Base-by-base conservation (phyloP, 2,797 vertebrate species). In the Hylomyscus alleni region DNA sequence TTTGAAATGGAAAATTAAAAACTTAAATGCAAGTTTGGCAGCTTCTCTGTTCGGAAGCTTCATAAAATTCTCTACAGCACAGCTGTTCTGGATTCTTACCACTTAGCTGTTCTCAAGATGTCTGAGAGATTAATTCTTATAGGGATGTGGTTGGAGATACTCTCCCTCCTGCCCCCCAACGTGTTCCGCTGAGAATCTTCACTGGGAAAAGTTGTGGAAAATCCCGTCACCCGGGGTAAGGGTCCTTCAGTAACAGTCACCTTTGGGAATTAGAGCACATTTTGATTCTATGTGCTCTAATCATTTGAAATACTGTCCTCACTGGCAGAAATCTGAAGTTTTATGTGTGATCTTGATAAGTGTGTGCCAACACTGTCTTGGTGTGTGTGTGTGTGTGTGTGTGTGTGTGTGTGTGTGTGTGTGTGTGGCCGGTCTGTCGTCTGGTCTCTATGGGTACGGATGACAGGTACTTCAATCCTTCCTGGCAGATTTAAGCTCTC, bases 81-180 rank as follows among this genome's bases (percentile, higher is more conserved):
- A 95, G 97, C 97, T 97, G 95, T 97, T 98, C 97, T 95, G 97
- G 96, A 96, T 97, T 97, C 78, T 96, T 65, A 97, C 97, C 97
- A 93, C 96, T 97, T 97, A 96, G 82, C 98, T 97, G 98, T 98
- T 98, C 97, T 97, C 97, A 96, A 94, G 96, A 97, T 96, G 96
- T 98, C 98, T 98, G 96, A 75, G 97, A 97, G 97, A 97, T 97
- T 98, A 87, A 94, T 98, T 98, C 98, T 96, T 96, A 93, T 95
- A 97, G 96, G 83, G 78, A 89, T 82, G 62, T 93, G 89, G 96
- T 76, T 97, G 89, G 84, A 76, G 73, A 94, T 95, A 31, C 34
- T 90, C 85, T 37, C 40, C 96, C 6, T 12, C 54, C 50, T 10
- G 11, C 52, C 52, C 52, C 52, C 12, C 52, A 2, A 26, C 15